Percentiles rank a stretch among this genome's conserved stretches.
Conservation (phyloP, 2,888 invertebrate genomes). For the Amblyjoppa fuscipennis region DNA sequence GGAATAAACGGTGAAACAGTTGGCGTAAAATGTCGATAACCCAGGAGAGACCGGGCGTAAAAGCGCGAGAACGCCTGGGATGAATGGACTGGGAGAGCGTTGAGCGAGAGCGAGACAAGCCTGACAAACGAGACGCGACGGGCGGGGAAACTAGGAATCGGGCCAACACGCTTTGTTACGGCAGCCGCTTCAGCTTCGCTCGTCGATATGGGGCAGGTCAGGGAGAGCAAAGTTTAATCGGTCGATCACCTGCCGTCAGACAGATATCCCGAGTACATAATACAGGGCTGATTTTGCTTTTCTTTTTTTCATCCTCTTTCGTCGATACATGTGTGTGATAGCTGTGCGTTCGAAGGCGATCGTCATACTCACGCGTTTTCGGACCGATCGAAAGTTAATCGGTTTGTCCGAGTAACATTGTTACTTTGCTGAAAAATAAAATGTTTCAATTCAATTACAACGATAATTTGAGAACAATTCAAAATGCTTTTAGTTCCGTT, state of each 20-base stretch:
- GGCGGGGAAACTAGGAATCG: constrained; percentile 52
- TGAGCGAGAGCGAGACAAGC: constrained; percentile 57
- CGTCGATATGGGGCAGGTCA: constrained; percentile 75
- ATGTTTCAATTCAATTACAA: no score
- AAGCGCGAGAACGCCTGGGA: constrained; percentile 54
- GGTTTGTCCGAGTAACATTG: no score
- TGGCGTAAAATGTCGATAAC: constrained; percentile 76
- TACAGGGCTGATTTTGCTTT: not conserved
- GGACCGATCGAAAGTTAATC: no score
- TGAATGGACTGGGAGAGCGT: constrained; percentile 68
- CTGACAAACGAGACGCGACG: constrained; percentile 30
- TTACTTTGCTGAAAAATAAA: no score
- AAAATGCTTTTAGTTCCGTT: no score
- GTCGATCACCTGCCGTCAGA: constrained; percentile 72
- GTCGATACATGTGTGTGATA: not conserved
- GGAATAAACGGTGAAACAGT: constrained; percentile 72
- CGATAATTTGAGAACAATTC: no score
- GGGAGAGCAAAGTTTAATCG: constrained; percentile 77
- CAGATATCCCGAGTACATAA: constrained; percentile 1
- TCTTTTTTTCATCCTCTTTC: not conserved
- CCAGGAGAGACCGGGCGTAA: constrained; percentile 44
- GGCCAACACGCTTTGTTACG: constrained; percentile 75
- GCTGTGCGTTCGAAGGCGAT: not conserved
- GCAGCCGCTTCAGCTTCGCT: constrained; percentile 55
- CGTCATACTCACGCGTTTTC: not conserved